These are phyloP conservation scores for Rhynchotus rufescens DNA, from an alignment of 2,797 vertebrate species.

Conservation along the genomic window DNA sequence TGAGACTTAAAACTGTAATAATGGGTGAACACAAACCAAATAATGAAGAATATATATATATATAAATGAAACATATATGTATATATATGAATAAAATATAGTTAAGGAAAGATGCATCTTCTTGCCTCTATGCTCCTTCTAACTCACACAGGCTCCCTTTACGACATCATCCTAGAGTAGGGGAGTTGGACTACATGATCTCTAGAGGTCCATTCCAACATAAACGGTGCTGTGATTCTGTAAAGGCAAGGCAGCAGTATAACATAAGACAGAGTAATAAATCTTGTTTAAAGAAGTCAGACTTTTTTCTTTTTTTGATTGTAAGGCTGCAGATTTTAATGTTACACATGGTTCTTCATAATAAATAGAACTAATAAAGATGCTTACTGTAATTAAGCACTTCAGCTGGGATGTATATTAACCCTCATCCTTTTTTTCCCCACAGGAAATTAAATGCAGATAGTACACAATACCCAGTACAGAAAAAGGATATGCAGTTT, in stretches of 20 bases:
- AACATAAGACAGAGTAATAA: background rate
- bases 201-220: too few relatives aligned
- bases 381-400: background rate
- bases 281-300: background rate
- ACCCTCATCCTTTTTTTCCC: fast-evolving
- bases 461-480: background rate
- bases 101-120: background rate
- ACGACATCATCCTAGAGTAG: background rate
- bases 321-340: background rate
- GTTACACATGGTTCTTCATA: background rate
- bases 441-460: background rate
- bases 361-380: background rate
- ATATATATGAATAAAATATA: background rate
- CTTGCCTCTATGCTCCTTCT: background rate
- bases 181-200: too few relatives aligned
- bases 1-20: background rate
- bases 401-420: background rate
- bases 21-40: background rate
- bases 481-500: background rate
- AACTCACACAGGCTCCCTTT: background rate
- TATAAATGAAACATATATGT: too few relatives aligned
- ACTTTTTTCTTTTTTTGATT: background rate
- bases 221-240: background rate
- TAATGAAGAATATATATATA: background rate
- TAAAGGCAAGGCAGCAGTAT: background rate